phyloP scores from a whole-genome alignment of 2,113 vertebrate genomes.

The Crotophaga sulcirostris region DNA sequence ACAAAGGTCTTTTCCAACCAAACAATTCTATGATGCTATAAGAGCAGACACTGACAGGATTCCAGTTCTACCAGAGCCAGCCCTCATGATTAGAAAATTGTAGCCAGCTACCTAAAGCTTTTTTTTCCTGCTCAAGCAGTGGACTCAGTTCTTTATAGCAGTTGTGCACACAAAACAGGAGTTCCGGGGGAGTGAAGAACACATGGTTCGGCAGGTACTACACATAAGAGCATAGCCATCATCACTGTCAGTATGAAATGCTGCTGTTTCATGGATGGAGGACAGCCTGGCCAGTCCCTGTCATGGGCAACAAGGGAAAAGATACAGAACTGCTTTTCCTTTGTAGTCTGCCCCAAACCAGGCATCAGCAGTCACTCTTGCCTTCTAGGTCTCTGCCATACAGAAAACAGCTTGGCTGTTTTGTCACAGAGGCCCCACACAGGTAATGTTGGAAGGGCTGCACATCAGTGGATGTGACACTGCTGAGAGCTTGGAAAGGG shows the following conservation, averaged over 20 bases:
- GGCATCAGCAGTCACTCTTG: not conserved
- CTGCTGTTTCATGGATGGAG: not conserved
- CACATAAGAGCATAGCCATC: fast-evolving
- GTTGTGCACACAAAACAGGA: not conserved
- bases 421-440: too few relatives aligned
- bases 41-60: fast-evolving
- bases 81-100: fast-evolving
- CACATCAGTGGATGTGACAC: not conserved
- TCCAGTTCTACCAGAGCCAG: not conserved
- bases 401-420: not conserved
- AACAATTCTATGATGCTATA: too few relatives aligned
- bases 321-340: not conserved
- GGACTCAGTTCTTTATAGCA: not conserved
- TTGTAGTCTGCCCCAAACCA: not conserved
- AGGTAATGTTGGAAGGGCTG: not conserved
- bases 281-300: not conserved
- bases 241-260: not conserved
- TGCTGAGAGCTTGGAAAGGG: not conserved
- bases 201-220: fast-evolving
- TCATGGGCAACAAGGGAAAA: not conserved
- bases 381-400: not conserved
- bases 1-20: too few relatives aligned
- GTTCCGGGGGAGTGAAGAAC: not conserved
- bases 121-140: too few relatives aligned
- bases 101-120: not conserved